Evolutionary conservation across 2,797 vertebrate species (phyloP), one percentile per base, ranked within the genome.

Genomic region (Calcarius lapponicus): DNA sequence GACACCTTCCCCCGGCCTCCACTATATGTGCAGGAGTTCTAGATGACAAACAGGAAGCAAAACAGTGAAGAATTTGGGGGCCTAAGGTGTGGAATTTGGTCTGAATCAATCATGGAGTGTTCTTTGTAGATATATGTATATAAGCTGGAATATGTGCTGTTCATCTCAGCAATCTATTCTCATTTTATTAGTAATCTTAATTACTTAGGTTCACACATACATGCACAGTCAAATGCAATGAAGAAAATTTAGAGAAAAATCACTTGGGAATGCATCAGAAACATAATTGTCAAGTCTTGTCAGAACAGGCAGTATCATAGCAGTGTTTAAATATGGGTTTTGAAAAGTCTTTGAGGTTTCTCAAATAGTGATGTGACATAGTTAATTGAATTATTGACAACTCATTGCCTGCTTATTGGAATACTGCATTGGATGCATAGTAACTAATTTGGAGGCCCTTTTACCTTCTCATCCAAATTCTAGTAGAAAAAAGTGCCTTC

Each of bases 51-150:
- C 0, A 1, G 53, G 50, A 91, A 54, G 48, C 57, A 90, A 96
- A 95, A 62, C 25, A 81, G 25, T 87, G 87, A 95, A 88, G 90
- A 92, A 72, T 92, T 74, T 94, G 73, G 21, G 87, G 86, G 45
- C 47, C 70, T 86, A 25, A 96, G 75, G 54, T 78, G 64, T 92
- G 72, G 53, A 80, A 73, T 70, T 88, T 48, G n/a, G 32, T 93
- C 40, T 81, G 51, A 72, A 79, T 78, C 36, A 50, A 22, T 66
- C 62, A 51, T 31, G 20, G 28, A 36, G 31, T 88, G 53, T 36
- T 89, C 48, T 82, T 60, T 95, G 31, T 58, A 80, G 38, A 17
- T 2, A 2, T 58, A 3, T 13, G 4, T 53, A 17, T 65, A 16
- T 42, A 71, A 36, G 17, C n/a, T 93, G 54, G 5, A 60, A 11